Percentiles rank a stretch among this genome's conserved stretches.
These are phyloP conservation scores for Sinelater perroti DNA, from an alignment of 2,888 invertebrate genomes.

Conservation along the genomic window DNA sequence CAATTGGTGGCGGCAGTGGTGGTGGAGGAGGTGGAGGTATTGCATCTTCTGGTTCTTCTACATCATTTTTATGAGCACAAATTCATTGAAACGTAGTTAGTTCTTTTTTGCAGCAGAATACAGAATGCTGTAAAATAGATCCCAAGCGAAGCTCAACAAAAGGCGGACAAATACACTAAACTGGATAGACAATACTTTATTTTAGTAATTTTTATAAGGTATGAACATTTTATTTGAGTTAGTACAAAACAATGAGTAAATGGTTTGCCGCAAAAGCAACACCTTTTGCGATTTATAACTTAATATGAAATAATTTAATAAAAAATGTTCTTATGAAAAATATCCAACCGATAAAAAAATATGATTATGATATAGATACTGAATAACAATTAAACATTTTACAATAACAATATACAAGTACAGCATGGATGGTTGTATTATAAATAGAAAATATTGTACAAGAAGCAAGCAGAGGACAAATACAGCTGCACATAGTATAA, in stretches of 20 bases:
- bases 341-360: conserved; percentile 18
- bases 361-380: conserved; percentile 23
- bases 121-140: neutral
- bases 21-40: conserved; percentile 59
- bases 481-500: conserved; percentile 27
- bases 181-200: conserved; percentile 29
- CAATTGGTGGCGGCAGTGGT: conserved; percentile 56
- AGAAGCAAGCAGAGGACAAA: conserved; percentile 34
- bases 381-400: conserved; percentile 31
- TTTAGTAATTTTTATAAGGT: conserved; percentile 26
- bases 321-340: conserved; percentile 15
- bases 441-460: conserved; percentile 36
- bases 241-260: conserved; percentile 33
- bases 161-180: conserved; percentile 11
- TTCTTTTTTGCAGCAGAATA: neutral
- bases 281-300: conserved; percentile 13
- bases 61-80: conserved; percentile 9
- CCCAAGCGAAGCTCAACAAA: conserved; percentile 18
- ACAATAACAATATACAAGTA: conserved; percentile 35
- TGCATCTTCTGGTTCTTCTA: conserved; percentile 25
- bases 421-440: conserved; percentile 13
- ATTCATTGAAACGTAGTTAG: neutral
- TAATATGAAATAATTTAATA: conserved; percentile 14
- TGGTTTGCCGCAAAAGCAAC: conserved; percentile 17
- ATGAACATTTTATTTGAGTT: conserved; percentile 31